These are phyloP conservation scores for Caenorhabditis virilis DNA, from an alignment of 2,888 invertebrate species.

Conservation along the genomic window DNA sequence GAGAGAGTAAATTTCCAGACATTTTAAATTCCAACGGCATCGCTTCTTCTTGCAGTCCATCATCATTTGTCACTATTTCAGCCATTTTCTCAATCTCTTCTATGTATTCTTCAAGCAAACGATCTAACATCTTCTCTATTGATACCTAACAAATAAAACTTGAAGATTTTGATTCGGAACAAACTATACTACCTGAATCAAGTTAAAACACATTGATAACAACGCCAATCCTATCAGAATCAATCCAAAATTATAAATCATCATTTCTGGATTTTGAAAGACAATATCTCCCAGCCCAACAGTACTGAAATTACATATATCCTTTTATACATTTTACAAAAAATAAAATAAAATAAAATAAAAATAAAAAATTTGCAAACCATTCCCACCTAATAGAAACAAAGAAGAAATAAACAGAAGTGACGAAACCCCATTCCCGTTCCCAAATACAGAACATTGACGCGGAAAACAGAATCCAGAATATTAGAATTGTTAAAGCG, in stretches of 20 bases:
- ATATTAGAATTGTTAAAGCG: constrained; percentile 60
- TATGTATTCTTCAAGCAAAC: constrained; percentile 61
- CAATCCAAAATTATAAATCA: constrained; percentile 65
- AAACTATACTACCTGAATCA: constrained; percentile 47
- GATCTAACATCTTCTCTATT: constrained; percentile 55
- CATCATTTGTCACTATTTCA: constrained; percentile 55
- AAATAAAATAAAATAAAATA: no score
- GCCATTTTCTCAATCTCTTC: constrained; percentile 67
- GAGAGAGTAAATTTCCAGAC: constrained; percentile 44
- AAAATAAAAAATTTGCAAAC: background rate
- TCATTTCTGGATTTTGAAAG: constrained; percentile 66
- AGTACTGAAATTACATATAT: constrained; percentile 49
- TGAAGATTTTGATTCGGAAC: no score
- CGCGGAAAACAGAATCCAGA: constrained; percentile 64
- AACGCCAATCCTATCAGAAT: constrained; percentile 66
- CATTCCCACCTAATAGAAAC: constrained; percentile 62
- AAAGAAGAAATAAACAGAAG: constrained; percentile 66
- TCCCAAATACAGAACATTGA: constrained; percentile 49
- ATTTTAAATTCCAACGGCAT: constrained; percentile 61
- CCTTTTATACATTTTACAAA: background rate
- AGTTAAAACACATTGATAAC: constrained; percentile 66
- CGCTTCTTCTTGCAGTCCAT: constrained; percentile 55
- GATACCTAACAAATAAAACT: constrained; percentile 34
- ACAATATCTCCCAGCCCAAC: constrained; percentile 67
- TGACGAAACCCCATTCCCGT: constrained; percentile 50